Percentiles rank a stretch among this genome's conserved stretches.
phyloP scores from a whole-genome alignment of 2,113 vertebrate genomes.

The Colius striatus region DNA sequence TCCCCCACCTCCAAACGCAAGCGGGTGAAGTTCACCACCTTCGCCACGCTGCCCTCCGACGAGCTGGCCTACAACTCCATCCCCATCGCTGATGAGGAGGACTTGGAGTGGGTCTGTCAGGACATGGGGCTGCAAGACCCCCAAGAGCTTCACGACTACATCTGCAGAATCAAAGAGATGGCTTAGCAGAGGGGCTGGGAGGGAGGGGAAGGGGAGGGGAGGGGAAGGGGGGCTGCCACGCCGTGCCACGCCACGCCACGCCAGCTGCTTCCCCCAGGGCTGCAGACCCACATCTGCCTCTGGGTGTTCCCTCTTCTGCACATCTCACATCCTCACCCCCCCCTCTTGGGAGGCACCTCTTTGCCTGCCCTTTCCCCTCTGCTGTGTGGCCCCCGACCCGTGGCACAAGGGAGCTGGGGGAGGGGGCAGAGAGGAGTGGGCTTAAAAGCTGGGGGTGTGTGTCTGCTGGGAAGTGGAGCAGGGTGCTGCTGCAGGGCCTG shows the following conservation, averaged over 20 bases:
- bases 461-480: rapidly evolving
- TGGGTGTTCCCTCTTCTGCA: background rate
- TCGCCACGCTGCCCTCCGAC: constrained; percentile 92
- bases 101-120: constrained; percentile 97
- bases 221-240: background rate
- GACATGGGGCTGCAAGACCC: constrained; percentile 95
- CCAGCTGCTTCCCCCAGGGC: background rate
- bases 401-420: rapidly evolving
- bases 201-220: background rate
- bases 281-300: background rate
- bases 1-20: constrained; percentile 98
- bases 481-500: background rate
- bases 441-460: background rate
- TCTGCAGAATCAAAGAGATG: constrained; percentile 97
- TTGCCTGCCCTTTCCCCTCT: background rate
- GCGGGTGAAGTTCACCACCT: constrained; percentile 98
- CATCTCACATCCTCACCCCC: background rate
- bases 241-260: background rate
- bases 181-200: constrained; percentile 72
- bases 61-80: constrained; percentile 96
- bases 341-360: background rate
- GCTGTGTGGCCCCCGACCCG: rapidly evolving
- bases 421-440: background rate
- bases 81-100: constrained; percentile 92
- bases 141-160: constrained; percentile 93